phyloP scores from a whole-genome alignment of 2,888 invertebrate species.

The Melieria crassipennis region DNA sequence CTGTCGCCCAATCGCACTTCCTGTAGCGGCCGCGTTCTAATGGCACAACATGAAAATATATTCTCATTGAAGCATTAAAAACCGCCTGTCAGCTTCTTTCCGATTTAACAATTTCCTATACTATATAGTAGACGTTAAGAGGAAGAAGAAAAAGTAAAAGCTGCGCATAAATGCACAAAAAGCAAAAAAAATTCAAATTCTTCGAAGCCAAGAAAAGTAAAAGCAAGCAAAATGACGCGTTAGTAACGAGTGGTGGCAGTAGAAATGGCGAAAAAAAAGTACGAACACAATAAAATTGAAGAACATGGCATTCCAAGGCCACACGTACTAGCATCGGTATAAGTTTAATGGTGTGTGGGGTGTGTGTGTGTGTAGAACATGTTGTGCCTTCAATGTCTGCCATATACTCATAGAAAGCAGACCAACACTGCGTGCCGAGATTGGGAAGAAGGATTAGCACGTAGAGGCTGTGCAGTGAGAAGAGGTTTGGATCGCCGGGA shows the following conservation, averaged over 20 bases:
- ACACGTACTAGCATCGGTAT: not conserved
- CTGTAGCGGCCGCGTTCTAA: too few relatives aligned
- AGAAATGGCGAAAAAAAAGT: not conserved
- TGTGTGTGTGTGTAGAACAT: too few relatives aligned
- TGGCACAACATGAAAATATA: not conserved
- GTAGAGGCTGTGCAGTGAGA: too few relatives aligned
- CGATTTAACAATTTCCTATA: not conserved
- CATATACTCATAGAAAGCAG: too few relatives aligned
- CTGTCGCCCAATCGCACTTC: too few relatives aligned
- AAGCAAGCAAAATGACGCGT: not conserved
- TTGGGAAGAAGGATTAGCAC: too few relatives aligned
- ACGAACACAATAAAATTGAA: not conserved
- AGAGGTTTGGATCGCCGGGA: too few relatives aligned
- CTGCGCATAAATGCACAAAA: not conserved
- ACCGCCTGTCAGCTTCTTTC: constrained; percentile 10
- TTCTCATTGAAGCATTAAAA: constrained; percentile 18
- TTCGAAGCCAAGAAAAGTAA: not conserved
- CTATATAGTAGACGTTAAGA: not conserved
- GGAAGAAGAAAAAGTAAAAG: not conserved
- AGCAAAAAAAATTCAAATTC: not conserved
- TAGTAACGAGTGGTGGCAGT: too few relatives aligned
- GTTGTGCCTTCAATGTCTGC: too few relatives aligned
- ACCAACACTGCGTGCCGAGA: too few relatives aligned
- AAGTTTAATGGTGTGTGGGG: too few relatives aligned
- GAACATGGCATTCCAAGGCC: not conserved